A percentile compares a stretch with the other conserved stretches of the same genome.
Conservation (phyloP, 2,888 invertebrate species). For the Apeira syringaria region DNA sequence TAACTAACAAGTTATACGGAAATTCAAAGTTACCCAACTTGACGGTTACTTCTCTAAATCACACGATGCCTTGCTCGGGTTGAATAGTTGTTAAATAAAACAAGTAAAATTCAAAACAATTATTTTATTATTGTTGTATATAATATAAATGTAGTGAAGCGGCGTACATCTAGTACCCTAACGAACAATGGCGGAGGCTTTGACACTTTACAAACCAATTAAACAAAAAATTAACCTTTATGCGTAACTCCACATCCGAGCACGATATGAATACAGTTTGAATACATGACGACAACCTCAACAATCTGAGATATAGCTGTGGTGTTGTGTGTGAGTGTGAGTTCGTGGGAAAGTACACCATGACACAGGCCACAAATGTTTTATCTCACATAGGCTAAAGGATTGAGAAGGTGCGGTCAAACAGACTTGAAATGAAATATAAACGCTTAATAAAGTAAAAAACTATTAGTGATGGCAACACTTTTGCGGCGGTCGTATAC, state of each 20-base stretch:
- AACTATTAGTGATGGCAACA: slow-evolving; percentile 30
- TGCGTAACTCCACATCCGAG: too few species aligned
- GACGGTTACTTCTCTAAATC: too few species aligned
- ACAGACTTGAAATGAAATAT: background rate
- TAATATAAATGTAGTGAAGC: slow-evolving; percentile 75
- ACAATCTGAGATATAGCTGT: too few species aligned
- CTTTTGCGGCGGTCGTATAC: slow-evolving; percentile 37
- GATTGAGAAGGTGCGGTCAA: too few species aligned
- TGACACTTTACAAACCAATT: slow-evolving; percentile 37
- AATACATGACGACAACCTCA: too few species aligned
- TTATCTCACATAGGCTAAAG: too few species aligned
- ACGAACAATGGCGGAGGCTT: slow-evolving; percentile 57
- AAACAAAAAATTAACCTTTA: slow-evolving; percentile 39
- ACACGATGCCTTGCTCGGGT: background rate
- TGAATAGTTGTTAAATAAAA: slow-evolving; percentile 42
- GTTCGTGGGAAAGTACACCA: too few species aligned
- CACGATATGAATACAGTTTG: too few species aligned
- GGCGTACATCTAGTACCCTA: slow-evolving; percentile 72
- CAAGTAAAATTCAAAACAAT: slow-evolving; percentile 67
- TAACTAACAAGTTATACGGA: too few species aligned
- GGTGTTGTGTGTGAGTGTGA: too few species aligned
- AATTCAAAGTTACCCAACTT: too few species aligned
- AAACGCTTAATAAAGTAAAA: background rate
- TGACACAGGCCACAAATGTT: too few species aligned
- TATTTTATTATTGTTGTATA: slow-evolving; percentile 78